Evolutionary conservation across 1,140 invertebrate genomes (phyloP), one percentile per base, ranked within the genome.

Genomic region (Lepidurus arcticus): DNA sequence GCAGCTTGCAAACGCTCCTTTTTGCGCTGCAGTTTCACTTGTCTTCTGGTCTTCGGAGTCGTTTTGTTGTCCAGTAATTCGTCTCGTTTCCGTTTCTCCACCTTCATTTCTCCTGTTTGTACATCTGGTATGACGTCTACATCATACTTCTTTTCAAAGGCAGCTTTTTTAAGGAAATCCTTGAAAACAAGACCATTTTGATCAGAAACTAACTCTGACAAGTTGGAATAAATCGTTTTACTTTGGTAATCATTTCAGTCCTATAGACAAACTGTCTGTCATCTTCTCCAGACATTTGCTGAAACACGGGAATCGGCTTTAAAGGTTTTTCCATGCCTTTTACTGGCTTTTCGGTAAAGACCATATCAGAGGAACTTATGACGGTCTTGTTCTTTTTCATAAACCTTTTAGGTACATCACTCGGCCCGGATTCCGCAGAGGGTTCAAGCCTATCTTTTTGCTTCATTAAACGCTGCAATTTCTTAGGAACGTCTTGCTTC

Each of bases 401-500:
- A 8, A 42, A 24, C 43, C 11, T 16, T 42, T 76, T 45, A 2
- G 80, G 24, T 43, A 26, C 21, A 8, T 80, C 74, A 44, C 44
- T 80, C 75, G 73, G 83, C 77, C 26, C 81, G 44, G 47, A 79
- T 47, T 73, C 47, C n/a, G 5, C 84, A 21, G 53, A 82, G 1
- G 82, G 82, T 80, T 88, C 88, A 0, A 84, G 82, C 76, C 85
- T 84, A 78, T 89, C 85, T 81, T 88, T 88, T 4, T 90, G 85
- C 53, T 87, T 87, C 24, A 91, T 89, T 9, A 92, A 78, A 24
- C 86, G 83, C 34, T 85, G 84, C 1, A 92, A 81, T 81, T 88
- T 90, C 78, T 87, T 89, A 1, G 91, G 90, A 42, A 92, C 84
- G 16, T 88, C 87, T 82, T 93, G 91, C 0, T 90, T 88, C 79